phyloP scores from a whole-genome alignment of 2,113 vertebrate species.

The Nematolebias whitei region DNA sequence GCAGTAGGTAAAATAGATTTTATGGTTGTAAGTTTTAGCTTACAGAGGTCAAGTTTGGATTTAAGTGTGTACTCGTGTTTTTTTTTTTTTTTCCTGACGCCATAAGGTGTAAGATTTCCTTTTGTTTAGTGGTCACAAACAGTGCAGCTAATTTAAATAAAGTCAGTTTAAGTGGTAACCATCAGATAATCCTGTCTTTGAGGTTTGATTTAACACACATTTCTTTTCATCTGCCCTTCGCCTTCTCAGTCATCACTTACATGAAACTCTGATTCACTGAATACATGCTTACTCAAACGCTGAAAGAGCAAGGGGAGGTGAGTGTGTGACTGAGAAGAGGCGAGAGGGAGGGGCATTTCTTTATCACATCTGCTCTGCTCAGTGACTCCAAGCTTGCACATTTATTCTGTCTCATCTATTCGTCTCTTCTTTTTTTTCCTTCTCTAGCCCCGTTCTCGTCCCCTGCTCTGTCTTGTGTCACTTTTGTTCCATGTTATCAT shows the following conservation, averaged over 20 bases:
- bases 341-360: slow-evolving; percentile 70
- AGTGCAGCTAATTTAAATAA: slow-evolving; percentile 1
- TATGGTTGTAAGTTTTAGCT: too few species aligned
- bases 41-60: neutral
- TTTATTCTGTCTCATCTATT: slow-evolving; percentile 54
- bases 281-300: slow-evolving; percentile 69
- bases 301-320: slow-evolving; percentile 68
- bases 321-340: slow-evolving; percentile 22
- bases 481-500: slow-evolving; percentile 39
- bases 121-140: neutral
- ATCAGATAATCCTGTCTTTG: slow-evolving; percentile 11
- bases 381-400: slow-evolving; percentile 62
- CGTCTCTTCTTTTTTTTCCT: slow-evolving; percentile 21
- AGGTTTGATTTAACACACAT: slow-evolving; percentile 27
- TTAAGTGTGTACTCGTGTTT: neutral
- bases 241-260: slow-evolving; percentile 37
- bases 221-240: slow-evolving; percentile 11
- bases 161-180: slow-evolving; percentile 21
- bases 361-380: slow-evolving; percentile 75
- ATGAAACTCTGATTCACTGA: slow-evolving; percentile 52
- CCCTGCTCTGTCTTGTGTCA: slow-evolving; percentile 41
- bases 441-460: slow-evolving; percentile 37
- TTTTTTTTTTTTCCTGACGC: neutral
- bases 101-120: neutral
- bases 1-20: neutral